A percentile compares a stretch with the other conserved stretches of the same genome.
phyloP scores from a whole-genome alignment of 1,140 invertebrate species.

The Scaptodrosophila lebanonensis region DNA sequence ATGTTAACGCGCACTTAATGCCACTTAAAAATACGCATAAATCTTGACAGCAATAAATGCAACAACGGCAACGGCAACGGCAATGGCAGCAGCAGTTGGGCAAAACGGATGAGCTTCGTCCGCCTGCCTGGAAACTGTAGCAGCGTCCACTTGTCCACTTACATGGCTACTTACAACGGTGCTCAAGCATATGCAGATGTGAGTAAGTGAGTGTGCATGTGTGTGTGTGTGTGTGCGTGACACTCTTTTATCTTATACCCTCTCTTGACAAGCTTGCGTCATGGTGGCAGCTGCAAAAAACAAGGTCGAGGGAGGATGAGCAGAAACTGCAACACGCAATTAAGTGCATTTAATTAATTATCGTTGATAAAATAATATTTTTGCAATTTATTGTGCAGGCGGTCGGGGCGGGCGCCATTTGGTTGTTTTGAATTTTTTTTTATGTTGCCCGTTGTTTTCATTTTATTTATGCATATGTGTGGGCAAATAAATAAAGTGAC shows the following conservation, averaged over 20 bases:
- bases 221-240: background rate
- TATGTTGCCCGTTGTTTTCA: constrained; percentile 10
- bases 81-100: background rate
- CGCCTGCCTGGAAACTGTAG: constrained; percentile 36
- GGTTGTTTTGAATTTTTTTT: constrained; percentile 9
- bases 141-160: constrained; percentile 56
- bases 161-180: constrained; percentile 66
- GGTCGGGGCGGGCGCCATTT: constrained; percentile 24
- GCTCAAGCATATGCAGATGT: constrained; percentile 72
- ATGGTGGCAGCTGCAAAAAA: constrained; percentile 43
- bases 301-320: constrained; percentile 23
- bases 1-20: constrained; percentile 74
- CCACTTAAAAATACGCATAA: constrained; percentile 74
- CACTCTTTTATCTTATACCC: too few relatives aligned
- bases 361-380: constrained; percentile 76
- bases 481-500: constrained; percentile 59
- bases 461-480: constrained; percentile 67
- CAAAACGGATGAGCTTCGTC: background rate
- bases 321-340: constrained; percentile 61
- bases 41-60: constrained; percentile 25
- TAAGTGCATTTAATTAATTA: constrained; percentile 76
- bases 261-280: background rate
- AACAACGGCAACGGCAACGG: constrained; percentile 4
- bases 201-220: background rate
- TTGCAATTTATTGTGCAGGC: constrained; percentile 69